These are phyloP conservation scores for Pelobates cultripes DNA, from an alignment of 2,797 vertebrate species.

Conservation along the genomic window DNA sequence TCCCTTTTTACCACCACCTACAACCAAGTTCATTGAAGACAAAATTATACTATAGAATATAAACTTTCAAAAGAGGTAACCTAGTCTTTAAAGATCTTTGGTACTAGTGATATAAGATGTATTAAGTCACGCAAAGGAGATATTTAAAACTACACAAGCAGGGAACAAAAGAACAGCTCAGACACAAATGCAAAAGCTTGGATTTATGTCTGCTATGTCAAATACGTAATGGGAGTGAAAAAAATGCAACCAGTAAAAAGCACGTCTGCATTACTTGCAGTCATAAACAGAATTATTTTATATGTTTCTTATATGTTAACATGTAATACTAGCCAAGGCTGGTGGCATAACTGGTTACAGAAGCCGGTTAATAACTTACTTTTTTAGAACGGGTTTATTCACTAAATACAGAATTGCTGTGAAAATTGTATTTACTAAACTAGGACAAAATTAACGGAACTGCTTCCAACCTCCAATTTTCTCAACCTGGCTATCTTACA, in stretches of 20 bases:
- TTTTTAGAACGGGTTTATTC: too few species aligned
- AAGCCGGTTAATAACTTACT: background rate
- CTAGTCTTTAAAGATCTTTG: constrained; percentile 47
- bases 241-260: background rate
- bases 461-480: too few species aligned
- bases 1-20: constrained; percentile 54
- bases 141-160: constrained; percentile 50
- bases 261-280: background rate
- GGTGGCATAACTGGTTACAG: background rate
- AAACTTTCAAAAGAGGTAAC: constrained; percentile 54
- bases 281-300: constrained; percentile 5
- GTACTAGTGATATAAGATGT: constrained; percentile 51
- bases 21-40: constrained; percentile 52
- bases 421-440: too few species aligned
- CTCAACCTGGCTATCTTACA: too few species aligned
- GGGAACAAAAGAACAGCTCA: constrained; percentile 39
- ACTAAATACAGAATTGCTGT: too few species aligned
- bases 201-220: constrained; percentile 39
- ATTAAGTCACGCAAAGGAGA: constrained; percentile 54
- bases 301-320: background rate
- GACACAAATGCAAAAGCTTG: constrained; percentile 33
- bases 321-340: background rate
- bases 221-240: constrained; percentile 28
- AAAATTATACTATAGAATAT: constrained; percentile 55
- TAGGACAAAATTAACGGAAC: too few species aligned